Evolutionary conservation across 2,797 vertebrate genomes (phyloP).

Genomic region (Chelon labrosus): DNA sequence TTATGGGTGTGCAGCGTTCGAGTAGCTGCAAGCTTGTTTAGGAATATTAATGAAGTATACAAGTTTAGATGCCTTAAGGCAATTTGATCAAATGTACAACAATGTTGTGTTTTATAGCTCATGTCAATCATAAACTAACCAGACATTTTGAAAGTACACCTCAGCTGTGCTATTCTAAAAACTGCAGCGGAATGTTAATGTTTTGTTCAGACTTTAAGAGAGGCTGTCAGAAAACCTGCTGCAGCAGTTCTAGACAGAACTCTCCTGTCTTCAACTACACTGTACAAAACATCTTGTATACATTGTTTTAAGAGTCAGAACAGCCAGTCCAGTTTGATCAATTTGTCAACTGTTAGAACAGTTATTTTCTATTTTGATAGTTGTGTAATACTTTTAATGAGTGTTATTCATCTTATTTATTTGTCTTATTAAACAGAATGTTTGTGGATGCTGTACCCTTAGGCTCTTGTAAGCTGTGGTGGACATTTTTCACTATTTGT

Average conservation of each 20-base stretch:
- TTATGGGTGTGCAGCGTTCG: conserved; percentile 29
- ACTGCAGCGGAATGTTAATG: conserved; percentile 17
- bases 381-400: not conserved
- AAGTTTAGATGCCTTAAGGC: conserved; percentile 10
- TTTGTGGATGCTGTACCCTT: no score
- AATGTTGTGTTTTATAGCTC: conserved; percentile 9
- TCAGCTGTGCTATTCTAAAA: conserved; percentile 21
- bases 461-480: no score
- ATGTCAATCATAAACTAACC: conserved; percentile 12
- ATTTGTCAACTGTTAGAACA: not conserved
- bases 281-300: no score
- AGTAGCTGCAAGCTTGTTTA: conserved; percentile 39
- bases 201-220: conserved; percentile 15
- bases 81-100: conserved; percentile 10
- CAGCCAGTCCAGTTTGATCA: no score
- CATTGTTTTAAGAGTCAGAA: no score
- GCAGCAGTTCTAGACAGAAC: not conserved
- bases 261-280: not conserved
- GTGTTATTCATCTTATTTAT: not conserved
- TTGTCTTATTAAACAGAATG: not conserved
- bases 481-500: no score
- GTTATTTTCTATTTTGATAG: not conserved
- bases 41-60: conserved; percentile 44
- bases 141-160: conserved; percentile 13
- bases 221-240: conserved; percentile 18